phyloP scores from a whole-genome alignment of 2,797 vertebrate genomes.

The Gymnothorax reevesii region DNA sequence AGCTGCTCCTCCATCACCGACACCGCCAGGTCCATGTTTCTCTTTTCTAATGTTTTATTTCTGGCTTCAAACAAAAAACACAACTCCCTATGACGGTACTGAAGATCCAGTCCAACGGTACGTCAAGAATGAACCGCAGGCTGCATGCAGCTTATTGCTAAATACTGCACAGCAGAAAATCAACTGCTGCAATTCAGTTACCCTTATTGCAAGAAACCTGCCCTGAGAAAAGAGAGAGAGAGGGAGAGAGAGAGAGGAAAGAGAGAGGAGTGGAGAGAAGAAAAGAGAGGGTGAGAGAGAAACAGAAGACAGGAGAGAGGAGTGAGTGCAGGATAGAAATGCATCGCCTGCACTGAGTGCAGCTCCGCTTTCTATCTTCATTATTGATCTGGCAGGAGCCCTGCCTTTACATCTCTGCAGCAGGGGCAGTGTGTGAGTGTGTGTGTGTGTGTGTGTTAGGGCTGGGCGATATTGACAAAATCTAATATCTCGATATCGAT shows the following conservation, averaged over 20 bases:
- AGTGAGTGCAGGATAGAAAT: constrained; percentile 44
- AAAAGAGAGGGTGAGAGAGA: too few relatives aligned
- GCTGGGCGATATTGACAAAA: too few relatives aligned
- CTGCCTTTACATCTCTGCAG: constrained; percentile 41
- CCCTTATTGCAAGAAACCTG: constrained; percentile 64
- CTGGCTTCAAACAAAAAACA: constrained; percentile 48
- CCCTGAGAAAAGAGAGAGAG: constrained; percentile 51
- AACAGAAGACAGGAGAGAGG: too few relatives aligned
- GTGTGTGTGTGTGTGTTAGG: too few relatives aligned
- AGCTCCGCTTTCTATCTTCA: constrained; percentile 72
- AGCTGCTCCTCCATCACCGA: constrained; percentile 33
- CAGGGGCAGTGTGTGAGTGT: not conserved
- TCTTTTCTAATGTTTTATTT: constrained; percentile 14
- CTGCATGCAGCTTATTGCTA: constrained; percentile 63
- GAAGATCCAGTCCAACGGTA: constrained; percentile 57
- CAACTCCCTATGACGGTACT: constrained; percentile 56
- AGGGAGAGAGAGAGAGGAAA: not conserved
- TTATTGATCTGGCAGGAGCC: constrained; percentile 69
- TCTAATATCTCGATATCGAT: too few relatives aligned
- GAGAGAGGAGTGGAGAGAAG: not conserved
- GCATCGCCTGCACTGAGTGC: constrained; percentile 22
- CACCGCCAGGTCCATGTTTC: not conserved
- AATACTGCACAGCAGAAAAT: constrained; percentile 67
- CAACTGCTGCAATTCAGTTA: constrained; percentile 71
- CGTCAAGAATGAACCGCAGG: constrained; percentile 66